Evolutionary conservation across 2,113 vertebrate genomes (phyloP), one percentile per base, ranked within the genome.

Genomic region (Hucho hucho): DNA sequence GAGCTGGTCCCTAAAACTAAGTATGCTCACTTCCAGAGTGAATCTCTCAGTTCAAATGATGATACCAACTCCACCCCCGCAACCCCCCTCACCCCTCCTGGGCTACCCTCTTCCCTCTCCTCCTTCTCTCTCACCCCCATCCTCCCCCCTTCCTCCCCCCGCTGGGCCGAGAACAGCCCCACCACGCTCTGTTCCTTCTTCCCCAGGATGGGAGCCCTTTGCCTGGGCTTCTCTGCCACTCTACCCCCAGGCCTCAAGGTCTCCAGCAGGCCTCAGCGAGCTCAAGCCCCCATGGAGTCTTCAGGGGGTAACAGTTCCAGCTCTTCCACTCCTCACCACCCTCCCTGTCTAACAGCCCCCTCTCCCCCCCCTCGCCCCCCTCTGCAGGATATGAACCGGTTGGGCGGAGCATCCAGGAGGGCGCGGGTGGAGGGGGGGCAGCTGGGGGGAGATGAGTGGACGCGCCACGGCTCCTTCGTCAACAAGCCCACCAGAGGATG

Each of bases 301-400:
- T 84, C 84, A 4, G 86, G 85, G 76, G 87, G 85, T 24, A 86
- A 88, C 65, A 76, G 81, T 82, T 86, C 81, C 77, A n/a, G 75
- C 71, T 74, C 86, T 69, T 71, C 82, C 6, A 83, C 82, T 20
- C 83, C 80, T 79, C 87, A 78, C 73, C 83, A 83, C 16, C 47
- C 74, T 25, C 81, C 69, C 13, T 81, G 86, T 78, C 79, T 37
- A 86, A 93, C 87, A 3, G 90, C 90, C 92, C 94, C 94, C 75
- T 78, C 25, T 93, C 93, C 90, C 78, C 94, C 92, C 89, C 93
- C 93, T 65, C 95, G 89, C 93, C 91, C 95, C 83, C 93, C 91
- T 69, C 73, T 90, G 69, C 97, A 99, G 97, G 97, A 98, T 92
- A 99, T 99, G 97, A 99, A 98, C 96, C 97, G 97, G 92, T 95